Conservation (phyloP, 2,888 invertebrate genomes). For the Agrochola circellaris region DNA sequence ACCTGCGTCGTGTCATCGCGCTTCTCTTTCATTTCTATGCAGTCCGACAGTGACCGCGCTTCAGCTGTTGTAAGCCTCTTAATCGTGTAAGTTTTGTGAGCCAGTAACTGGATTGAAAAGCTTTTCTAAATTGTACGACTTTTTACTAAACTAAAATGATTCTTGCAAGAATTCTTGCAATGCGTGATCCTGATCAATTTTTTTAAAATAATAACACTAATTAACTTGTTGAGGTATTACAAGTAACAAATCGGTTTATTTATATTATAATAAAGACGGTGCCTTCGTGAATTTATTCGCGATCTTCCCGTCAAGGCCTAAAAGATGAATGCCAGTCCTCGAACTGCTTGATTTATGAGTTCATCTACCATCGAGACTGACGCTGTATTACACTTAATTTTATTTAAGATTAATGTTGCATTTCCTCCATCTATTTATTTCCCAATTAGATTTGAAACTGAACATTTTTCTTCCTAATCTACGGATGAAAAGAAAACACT, state of each 20-base stretch:
- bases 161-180: no score
- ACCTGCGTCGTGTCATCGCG: no score
- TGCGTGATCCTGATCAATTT: not conserved
- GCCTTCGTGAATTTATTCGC: conserved; percentile 26
- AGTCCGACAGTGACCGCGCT: no score
- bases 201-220: not conserved
- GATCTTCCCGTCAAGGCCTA: conserved; percentile 53
- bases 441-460: conserved; percentile 41
- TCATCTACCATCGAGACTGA: conserved; percentile 68
- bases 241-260: not conserved
- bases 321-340: conserved; percentile 72
- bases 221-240: not conserved
- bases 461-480: conserved; percentile 52
- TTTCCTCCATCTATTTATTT: conserved; percentile 57
- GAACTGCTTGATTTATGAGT: conserved; percentile 73
- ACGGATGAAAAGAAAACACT: conserved; percentile 22
- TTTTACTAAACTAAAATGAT: not conserved
- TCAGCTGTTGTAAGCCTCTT: no score
- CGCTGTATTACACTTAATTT: conserved; percentile 56
- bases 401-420: conserved; percentile 60
- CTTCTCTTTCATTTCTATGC: no score
- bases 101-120: no score
- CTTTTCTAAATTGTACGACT: not conserved
- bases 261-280: conserved; percentile 14
- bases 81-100: no score